Evolutionary conservation across 1,140 invertebrate genomes (phyloP).

Genomic region (Eueides isabella): DNA sequence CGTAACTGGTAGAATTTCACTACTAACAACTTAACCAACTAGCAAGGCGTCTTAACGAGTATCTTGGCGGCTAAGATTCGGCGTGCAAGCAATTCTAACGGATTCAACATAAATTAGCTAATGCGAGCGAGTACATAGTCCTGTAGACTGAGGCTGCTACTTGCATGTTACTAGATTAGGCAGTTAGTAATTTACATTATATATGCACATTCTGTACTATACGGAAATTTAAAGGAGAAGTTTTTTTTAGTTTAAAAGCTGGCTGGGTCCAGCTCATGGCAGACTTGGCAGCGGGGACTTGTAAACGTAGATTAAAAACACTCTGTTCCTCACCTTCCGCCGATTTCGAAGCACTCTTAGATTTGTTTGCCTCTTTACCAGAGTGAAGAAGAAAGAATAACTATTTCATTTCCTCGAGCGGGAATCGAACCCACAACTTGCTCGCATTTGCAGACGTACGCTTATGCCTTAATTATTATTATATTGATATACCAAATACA

Average conservation of each 20-base stretch:
- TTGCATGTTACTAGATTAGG: conserved; percentile 14
- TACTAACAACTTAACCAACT: conserved; percentile 43
- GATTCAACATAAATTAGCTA: conserved; percentile 71
- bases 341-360: too few relatives aligned
- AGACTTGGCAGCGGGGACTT: too few relatives aligned
- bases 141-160: neutral
- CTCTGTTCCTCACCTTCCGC: too few relatives aligned
- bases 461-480: too few relatives aligned
- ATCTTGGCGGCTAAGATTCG: conserved; percentile 59
- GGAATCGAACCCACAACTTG: too few relatives aligned
- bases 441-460: too few relatives aligned
- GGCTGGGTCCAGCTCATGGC: too few relatives aligned
- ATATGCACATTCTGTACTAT: neutral
- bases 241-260: too few relatives aligned
- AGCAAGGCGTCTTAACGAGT: conserved; percentile 50
- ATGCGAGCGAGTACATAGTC: conserved; percentile 53
- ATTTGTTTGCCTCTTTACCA: too few relatives aligned
- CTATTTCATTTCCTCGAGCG: too few relatives aligned
- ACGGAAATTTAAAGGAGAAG: neutral
- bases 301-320: too few relatives aligned
- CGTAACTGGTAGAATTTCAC: conserved; percentile 33
- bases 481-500: neutral
- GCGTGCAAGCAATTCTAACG: conserved; percentile 61
- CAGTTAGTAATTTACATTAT: conserved; percentile 3
- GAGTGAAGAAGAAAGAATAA: too few relatives aligned